Evolutionary conservation across 2,113 vertebrate genomes (phyloP), one percentile per base, ranked within the genome.

Genomic region (Heterotis niloticus): DNA sequence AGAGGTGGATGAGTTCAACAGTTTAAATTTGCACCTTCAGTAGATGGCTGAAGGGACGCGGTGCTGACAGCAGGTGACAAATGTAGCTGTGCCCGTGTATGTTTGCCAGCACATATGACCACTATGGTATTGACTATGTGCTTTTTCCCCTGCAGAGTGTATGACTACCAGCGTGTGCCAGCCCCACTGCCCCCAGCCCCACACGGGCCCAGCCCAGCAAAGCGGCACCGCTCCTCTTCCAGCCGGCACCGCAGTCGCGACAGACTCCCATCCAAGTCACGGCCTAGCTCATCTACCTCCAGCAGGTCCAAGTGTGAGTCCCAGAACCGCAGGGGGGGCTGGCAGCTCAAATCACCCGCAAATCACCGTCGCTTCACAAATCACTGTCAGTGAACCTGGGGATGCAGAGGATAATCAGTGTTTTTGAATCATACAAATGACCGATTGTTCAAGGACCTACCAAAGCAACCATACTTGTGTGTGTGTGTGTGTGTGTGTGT

Each of bases 121-220:
- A 44, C 28, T 16, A 18, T 29, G 44, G 28, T 23, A 26, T 17
- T 72, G 44, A 75, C 17, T 60, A 54, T 80, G 23, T 80, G 65
- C n/a, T n/a, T 17, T 77, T 83, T 83, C 79, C 51, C 73, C 44
- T 77, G 24, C 79, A 93, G 92, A 87, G 86, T 89, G 24, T 92
- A 91, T 60, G 91, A 93, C 86, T 92, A 92, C 87, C 92, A 93
- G 87, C 91, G 90, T 54, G 91, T 93, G 65, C 92, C 92, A 7
- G 90, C 90, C 0, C 89, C 89, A 23, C 51, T 90, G 81, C 89
- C 91, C 59, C 87, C 92, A 10, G 77, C 88, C 73, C 79, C 85
- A 9, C 83, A 85, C 81, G 89, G 90, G 80, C 89, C 90, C 76
- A 88, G 88, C 76, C 85, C 85, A 84, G 85, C 88, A 85, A 93